Evolutionary conservation across 2,888 invertebrate genomes (phyloP).

Genomic region (Stegana nigrithorax): DNA sequence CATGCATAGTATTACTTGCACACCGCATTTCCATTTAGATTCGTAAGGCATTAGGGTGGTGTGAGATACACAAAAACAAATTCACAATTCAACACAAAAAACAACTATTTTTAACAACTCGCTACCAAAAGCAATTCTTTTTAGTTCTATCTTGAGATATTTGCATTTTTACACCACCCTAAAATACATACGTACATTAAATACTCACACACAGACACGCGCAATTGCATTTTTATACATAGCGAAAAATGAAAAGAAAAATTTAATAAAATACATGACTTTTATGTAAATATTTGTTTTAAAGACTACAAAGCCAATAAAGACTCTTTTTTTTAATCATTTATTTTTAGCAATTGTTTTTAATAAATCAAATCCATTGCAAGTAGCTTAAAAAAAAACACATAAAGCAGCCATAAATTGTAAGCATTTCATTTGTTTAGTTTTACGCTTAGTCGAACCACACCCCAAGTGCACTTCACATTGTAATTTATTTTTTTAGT

Average conservation of each 20-base stretch:
- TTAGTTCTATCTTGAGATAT: too few relatives aligned
- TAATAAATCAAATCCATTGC: slow-evolving; percentile 15
- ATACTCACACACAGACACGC: slow-evolving; percentile 14
- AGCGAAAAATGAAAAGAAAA: slow-evolving; percentile 26
- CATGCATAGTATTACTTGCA: slow-evolving; percentile 50
- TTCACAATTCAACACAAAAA: background rate
- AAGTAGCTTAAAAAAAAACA: slow-evolving; percentile 30
- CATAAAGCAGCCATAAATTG: slow-evolving; percentile 56
- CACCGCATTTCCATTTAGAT: background rate
- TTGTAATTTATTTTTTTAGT: slow-evolving; percentile 21
- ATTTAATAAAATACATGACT: background rate
- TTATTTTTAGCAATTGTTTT: too few relatives aligned
- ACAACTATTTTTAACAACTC: too few relatives aligned
- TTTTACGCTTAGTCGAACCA: slow-evolving; percentile 9
- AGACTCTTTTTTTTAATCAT: slow-evolving; percentile 60
- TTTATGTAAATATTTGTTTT: slow-evolving; percentile 33
- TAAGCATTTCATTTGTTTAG: slow-evolving; percentile 53
- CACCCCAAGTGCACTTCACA: slow-evolving; percentile 44
- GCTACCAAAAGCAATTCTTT: too few relatives aligned
- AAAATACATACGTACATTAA: slow-evolving; percentile 20
- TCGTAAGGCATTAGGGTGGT: slow-evolving; percentile 4
- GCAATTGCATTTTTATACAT: slow-evolving; percentile 17
- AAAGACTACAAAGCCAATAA: slow-evolving; percentile 68
- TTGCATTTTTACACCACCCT: slow-evolving; percentile 9
- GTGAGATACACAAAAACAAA: background rate